Evolutionary conservation across 2,888 invertebrate species (phyloP).

Genomic region (Eumacrocentrus americanus): DNA sequence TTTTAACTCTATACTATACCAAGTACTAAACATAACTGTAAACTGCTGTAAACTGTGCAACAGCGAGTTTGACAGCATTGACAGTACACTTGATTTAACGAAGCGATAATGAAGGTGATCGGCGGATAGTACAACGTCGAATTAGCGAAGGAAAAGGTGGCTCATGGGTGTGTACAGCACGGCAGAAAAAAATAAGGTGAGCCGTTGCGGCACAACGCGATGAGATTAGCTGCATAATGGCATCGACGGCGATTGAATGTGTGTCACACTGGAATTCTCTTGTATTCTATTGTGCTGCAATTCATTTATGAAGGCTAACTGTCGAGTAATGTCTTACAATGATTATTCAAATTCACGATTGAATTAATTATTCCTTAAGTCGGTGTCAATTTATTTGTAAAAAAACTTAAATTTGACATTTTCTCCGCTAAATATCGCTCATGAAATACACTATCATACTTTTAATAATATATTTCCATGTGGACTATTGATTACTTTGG

Average conservation of each 20-base stretch:
- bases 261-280: conserved; percentile 46
- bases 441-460: background rate
- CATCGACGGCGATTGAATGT: conserved; percentile 57
- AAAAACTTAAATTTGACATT: too few relatives aligned
- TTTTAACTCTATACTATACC: too few relatives aligned
- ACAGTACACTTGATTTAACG: background rate
- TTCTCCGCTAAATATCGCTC: too few relatives aligned
- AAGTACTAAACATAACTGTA: too few relatives aligned
- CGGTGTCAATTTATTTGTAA: too few relatives aligned
- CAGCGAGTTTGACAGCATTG: background rate
- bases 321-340: too few relatives aligned
- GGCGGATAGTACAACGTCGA: background rate
- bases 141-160: background rate
- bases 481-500: background rate
- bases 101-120: background rate
- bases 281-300: too few relatives aligned
- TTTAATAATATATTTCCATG: too few relatives aligned
- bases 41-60: too few relatives aligned
- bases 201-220: conserved; percentile 12
- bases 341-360: background rate
- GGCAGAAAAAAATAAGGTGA: background rate
- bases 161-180: background rate
- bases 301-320: background rate
- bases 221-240: conserved; percentile 61
- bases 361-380: too few relatives aligned